These are phyloP conservation scores for Synanthedon andrenaeformis DNA, from an alignment of 2,888 invertebrate genomes.

Conservation along the genomic window DNA sequence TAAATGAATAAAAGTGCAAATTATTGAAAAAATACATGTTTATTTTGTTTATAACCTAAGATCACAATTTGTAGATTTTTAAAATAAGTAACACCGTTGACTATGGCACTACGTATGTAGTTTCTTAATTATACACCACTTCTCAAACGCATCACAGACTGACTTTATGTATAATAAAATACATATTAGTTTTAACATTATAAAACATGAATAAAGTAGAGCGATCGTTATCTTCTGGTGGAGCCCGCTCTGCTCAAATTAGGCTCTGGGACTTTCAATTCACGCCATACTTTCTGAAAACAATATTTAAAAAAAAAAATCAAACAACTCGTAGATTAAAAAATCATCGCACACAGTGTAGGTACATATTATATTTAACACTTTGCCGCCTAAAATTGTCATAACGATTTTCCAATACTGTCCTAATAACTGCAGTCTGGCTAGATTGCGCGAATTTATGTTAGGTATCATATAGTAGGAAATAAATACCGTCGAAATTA, in stretches of 20 bases:
- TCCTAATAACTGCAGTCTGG: no score
- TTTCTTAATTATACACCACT: neutral
- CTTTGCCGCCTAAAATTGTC: neutral
- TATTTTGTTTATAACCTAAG: conserved; percentile 1
- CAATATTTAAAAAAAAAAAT: conserved; percentile 2
- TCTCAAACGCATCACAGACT: neutral
- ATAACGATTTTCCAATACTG: no score
- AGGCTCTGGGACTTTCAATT: conserved; percentile 52
- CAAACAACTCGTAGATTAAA: no score
- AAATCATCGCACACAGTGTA: neutral
- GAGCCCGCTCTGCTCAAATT: conserved; percentile 13
- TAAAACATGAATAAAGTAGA: no score
- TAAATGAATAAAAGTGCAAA: neutral
- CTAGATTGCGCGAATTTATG: no score
- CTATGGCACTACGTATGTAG: conserved; percentile 8
- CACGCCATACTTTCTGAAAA: conserved; percentile 61
- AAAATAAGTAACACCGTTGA: conserved; percentile 1
- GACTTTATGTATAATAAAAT: no score
- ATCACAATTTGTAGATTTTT: conserved; percentile 2
- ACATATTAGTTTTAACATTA: no score
- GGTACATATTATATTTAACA: neutral
- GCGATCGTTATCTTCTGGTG: neutral
- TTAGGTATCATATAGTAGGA: no score
- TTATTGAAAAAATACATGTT: neutral
- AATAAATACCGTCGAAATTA: no score